These are phyloP conservation scores for Lymantria dispar DNA, from an alignment of 2,888 invertebrate species.

Conservation along the genomic window DNA sequence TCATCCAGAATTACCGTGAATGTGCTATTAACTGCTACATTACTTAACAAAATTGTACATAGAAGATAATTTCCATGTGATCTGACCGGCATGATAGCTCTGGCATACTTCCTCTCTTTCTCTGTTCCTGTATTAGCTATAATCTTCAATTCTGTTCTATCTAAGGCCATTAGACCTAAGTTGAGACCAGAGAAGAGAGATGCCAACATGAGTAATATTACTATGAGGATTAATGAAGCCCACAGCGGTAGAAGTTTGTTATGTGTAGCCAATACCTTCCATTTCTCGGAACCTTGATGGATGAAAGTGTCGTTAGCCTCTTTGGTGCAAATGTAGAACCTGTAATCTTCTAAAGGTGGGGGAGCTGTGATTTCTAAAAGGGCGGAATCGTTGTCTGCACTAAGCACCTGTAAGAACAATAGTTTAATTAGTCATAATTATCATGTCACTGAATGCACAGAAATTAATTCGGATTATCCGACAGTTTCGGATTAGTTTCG, in stretches of 20 bases:
- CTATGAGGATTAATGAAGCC: conserved; percentile 88
- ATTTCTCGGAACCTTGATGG: conserved; percentile 86
- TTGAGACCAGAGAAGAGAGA: conserved; percentile 98
- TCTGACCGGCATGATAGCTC: conserved; percentile 94
- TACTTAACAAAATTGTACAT: conserved; percentile 90
- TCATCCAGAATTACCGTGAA: conserved; percentile 98
- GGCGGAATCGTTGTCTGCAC: conserved; percentile 47
- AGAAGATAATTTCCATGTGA: conserved; percentile 96
- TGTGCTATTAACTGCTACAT: conserved; percentile 97
- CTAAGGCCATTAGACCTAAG: conserved; percentile 97
- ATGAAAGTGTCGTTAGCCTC: conserved; percentile 62
- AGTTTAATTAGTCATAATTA: background rate
- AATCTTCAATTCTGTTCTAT: conserved; percentile 96
- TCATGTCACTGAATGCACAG: background rate
- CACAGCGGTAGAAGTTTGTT: conserved; percentile 89
- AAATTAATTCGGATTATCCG: too few relatives aligned
- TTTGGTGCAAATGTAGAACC: conserved; percentile 67
- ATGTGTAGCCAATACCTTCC: conserved; percentile 86
- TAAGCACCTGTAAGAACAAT: conserved; percentile 37
- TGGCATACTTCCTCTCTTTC: conserved; percentile 91
- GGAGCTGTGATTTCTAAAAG: conserved; percentile 58
- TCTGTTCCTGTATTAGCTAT: conserved; percentile 96
- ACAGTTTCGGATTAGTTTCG: too few relatives aligned
- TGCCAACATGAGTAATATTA: conserved; percentile 91
- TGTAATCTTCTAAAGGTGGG: conserved; percentile 52